These are phyloP conservation scores for Lycocerus yunnanus DNA, from an alignment of 2,888 invertebrate genomes.

Conservation along the genomic window DNA sequence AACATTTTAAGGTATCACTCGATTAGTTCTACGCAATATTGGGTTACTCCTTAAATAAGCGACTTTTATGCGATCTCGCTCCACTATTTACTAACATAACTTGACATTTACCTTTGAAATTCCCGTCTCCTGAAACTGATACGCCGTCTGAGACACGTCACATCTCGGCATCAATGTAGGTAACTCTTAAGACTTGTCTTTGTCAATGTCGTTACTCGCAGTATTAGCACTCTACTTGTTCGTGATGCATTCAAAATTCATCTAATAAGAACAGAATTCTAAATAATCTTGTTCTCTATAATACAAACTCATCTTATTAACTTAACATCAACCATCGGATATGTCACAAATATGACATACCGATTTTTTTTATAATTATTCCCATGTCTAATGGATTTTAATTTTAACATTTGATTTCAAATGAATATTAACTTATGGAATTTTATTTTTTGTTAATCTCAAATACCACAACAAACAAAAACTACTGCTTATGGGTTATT, in stretches of 20 bases:
- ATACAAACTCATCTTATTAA: not conserved
- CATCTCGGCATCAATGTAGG: slow-evolving; percentile 38
- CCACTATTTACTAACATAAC: slow-evolving; percentile 50
- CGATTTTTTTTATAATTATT: not conserved
- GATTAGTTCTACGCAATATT: too few species aligned
- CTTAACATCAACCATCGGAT: not conserved
- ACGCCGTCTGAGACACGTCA: slow-evolving; percentile 40
- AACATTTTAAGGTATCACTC: too few species aligned
- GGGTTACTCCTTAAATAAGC: too few species aligned
- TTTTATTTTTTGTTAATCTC: too few species aligned
- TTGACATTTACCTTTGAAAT: slow-evolving; percentile 51
- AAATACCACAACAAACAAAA: too few species aligned
- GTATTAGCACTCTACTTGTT: slow-evolving; percentile 32
- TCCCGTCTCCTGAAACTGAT: slow-evolving; percentile 40
- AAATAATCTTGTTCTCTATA: slow-evolving; percentile 4
- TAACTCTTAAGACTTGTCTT: slow-evolving; percentile 37
- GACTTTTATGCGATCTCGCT: too few species aligned
- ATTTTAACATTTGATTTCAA: not conserved
- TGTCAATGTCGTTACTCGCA: slow-evolving; percentile 37
- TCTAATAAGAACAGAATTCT: slow-evolving; percentile 20
- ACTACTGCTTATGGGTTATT: too few species aligned
- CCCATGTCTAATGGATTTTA: not conserved
- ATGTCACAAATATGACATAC: not conserved
- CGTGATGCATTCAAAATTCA: slow-evolving; percentile 23
- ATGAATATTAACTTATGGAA: too few species aligned